These are phyloP conservation scores for Papilio elwesi DNA, from an alignment of 2,888 invertebrate species.

Conservation along the genomic window DNA sequence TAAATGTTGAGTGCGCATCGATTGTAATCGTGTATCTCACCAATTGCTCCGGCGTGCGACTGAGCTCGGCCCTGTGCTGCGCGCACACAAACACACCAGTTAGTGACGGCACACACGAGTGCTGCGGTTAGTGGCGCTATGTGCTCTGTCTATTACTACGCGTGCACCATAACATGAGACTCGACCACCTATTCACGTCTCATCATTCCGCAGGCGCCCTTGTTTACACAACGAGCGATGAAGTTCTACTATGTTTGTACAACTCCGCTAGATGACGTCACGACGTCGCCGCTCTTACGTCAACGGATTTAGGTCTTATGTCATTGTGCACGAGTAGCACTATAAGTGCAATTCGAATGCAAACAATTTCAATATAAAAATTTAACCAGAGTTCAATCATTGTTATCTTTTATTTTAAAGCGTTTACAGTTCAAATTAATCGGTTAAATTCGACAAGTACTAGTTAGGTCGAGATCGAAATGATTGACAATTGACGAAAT, in stretches of 20 bases:
- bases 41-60: slow-evolving; percentile 75
- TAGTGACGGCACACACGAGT: slow-evolving; percentile 57
- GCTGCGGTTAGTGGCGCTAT: slow-evolving; percentile 36
- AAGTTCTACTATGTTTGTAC: no score
- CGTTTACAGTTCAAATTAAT: no score
- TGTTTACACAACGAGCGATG: no score
- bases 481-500: no score
- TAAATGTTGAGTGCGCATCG: slow-evolving; percentile 44
- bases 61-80: slow-evolving; percentile 79
- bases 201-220: no score
- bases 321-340: slow-evolving; percentile 6
- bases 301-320: not conserved
- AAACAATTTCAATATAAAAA: not conserved
- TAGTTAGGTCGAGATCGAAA: no score
- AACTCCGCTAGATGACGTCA: no score
- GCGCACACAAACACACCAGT: slow-evolving; percentile 61
- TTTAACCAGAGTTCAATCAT: not conserved
- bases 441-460: no score
- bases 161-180: slow-evolving; percentile 2
- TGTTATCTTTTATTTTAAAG: no score
- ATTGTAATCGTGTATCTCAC: slow-evolving; percentile 64
- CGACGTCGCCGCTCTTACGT: no score
- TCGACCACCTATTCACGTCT: not conserved
- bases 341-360: not conserved
- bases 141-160: not conserved